These are phyloP conservation scores for Orchestia grillus DNA, from an alignment of 1,140 invertebrate species.

Conservation along the genomic window DNA sequence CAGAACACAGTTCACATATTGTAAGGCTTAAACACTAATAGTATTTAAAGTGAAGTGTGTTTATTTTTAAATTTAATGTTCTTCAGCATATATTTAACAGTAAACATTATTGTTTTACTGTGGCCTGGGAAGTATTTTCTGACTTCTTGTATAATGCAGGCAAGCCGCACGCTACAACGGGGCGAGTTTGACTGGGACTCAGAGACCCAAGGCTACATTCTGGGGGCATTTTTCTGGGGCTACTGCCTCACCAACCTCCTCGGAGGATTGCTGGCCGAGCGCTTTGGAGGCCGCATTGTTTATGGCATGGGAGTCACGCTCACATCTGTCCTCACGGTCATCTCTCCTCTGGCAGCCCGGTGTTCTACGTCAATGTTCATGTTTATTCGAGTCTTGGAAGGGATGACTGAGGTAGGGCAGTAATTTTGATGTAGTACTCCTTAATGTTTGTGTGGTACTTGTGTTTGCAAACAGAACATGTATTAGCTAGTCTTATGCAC, in stretches of 20 bases:
- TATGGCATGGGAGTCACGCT: constrained; percentile 85
- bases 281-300: constrained; percentile 85
- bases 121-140: neutral
- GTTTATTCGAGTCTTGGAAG: constrained; percentile 69
- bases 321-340: constrained; percentile 84
- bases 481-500: too few species aligned
- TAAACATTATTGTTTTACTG: neutral
- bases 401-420: constrained; percentile 70
- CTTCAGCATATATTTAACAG: too few species aligned
- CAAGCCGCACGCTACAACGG: neutral
- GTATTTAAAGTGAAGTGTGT: too few species aligned
- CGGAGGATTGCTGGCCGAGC: constrained; percentile 82
- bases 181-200: constrained; percentile 70
- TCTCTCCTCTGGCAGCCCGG: constrained; percentile 82
- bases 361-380: constrained; percentile 70
- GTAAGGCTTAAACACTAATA: too few species aligned
- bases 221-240: constrained; percentile 64
- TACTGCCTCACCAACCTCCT: constrained; percentile 77
- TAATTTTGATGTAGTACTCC: too few species aligned
- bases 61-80: too few species aligned
- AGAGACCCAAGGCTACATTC: constrained; percentile 60
- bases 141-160: neutral
- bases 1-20: too few species aligned
- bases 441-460: too few species aligned
- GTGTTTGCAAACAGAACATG: too few species aligned